Conservation (phyloP, 2,888 invertebrate genomes). For the Watsonalla binaria region DNA sequence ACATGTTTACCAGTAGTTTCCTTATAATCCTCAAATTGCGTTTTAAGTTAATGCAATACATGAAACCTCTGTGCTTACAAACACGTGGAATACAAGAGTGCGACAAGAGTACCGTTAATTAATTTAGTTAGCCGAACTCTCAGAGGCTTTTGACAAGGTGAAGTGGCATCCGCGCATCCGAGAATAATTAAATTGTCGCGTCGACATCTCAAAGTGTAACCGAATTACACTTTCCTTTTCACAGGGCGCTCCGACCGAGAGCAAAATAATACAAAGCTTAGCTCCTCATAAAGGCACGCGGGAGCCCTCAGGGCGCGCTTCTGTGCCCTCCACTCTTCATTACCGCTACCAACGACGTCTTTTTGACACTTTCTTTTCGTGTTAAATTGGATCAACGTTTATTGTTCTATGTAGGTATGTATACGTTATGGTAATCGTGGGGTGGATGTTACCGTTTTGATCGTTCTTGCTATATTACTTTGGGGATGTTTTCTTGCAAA, state of each 20-base stretch:
- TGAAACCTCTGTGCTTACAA: background rate
- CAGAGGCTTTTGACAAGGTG: conserved; percentile 71
- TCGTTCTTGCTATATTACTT: conserved; percentile 33
- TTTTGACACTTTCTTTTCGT: conserved; percentile 64
- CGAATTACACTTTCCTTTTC: conserved; percentile 75
- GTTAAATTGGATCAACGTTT: conserved; percentile 66
- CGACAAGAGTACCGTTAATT: conserved; percentile 29
- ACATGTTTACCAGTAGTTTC: too few relatives aligned
- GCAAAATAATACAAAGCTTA: conserved; percentile 75
- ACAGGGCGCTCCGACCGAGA: conserved; percentile 56
- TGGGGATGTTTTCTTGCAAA: conserved; percentile 3
- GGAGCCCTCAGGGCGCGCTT: conserved; percentile 57
- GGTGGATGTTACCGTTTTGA: conserved; percentile 47
- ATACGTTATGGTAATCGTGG: conserved; percentile 53
- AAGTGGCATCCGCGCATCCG: conserved; percentile 52
- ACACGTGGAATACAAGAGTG: conserved; percentile 1
- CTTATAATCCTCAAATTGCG: too few relatives aligned
- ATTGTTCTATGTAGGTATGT: conserved; percentile 44
- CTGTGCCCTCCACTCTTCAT: conserved; percentile 41
- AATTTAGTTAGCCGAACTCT: conserved; percentile 42
- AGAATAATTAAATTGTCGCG: conserved; percentile 73
- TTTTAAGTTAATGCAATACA: too few relatives aligned
- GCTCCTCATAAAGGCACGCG: conserved; percentile 63
- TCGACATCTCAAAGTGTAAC: conserved; percentile 77
- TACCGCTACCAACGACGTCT: conserved; percentile 56